Conservation (phyloP, 2,888 invertebrate species). For the Pristionchus mayeri region DNA sequence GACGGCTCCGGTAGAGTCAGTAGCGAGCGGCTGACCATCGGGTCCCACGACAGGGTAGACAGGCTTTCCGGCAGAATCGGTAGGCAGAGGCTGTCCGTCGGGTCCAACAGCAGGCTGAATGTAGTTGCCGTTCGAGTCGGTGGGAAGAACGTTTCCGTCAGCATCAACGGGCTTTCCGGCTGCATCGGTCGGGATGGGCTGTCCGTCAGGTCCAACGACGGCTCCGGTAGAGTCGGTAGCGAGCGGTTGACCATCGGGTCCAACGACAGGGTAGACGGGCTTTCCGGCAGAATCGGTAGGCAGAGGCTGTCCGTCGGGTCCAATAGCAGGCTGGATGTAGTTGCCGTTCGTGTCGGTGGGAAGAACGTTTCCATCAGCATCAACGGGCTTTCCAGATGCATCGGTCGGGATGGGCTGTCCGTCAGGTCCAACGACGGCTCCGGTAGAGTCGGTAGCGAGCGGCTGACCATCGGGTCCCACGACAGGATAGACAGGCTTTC, state of each 20-base stretch:
- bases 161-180: conserved; percentile 50
- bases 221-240: conserved; percentile 60
- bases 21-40: conserved; percentile 48
- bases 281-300: conserved; percentile 54
- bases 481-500: conserved; percentile 51
- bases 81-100: conserved; percentile 61
- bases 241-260: conserved; percentile 54
- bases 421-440: conserved; percentile 56
- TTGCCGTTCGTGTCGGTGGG: conserved; percentile 42
- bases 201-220: conserved; percentile 52
- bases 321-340: conserved; percentile 49
- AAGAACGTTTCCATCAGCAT: conserved; percentile 49
- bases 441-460: conserved; percentile 59
- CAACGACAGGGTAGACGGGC: conserved; percentile 51
- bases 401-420: conserved; percentile 62
- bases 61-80: conserved; percentile 60
- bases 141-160: conserved; percentile 56
- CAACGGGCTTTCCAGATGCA: conserved; percentile 56
- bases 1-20: conserved; percentile 45
- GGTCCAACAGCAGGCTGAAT: conserved; percentile 51
- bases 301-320: conserved; percentile 56
- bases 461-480: conserved; percentile 51
- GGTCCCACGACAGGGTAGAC: conserved; percentile 40
- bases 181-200: conserved; percentile 53
- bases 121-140: conserved; percentile 55